These are phyloP conservation scores for Volucella bombylans DNA, from an alignment of 2,888 invertebrate genomes.

Conservation along the genomic window DNA sequence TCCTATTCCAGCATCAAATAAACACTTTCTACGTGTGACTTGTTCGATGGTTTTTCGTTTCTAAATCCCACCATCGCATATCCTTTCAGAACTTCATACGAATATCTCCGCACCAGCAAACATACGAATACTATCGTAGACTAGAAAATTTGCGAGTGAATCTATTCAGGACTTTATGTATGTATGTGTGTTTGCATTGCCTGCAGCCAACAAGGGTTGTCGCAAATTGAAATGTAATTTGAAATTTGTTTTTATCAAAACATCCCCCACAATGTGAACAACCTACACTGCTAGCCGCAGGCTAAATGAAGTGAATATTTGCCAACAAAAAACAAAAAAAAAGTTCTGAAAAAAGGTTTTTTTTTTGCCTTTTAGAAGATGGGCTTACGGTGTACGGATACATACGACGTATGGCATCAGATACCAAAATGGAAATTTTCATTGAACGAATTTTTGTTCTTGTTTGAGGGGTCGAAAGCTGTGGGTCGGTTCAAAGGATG, in stretches of 20 bases:
- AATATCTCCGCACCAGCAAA: constrained; percentile 5
- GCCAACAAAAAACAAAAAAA: constrained; percentile 20
- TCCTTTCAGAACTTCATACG: constrained; percentile 25
- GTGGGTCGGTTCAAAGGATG: neutral
- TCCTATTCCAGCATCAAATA: constrained; percentile 1
- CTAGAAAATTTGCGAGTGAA: constrained; percentile 14
- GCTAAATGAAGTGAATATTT: constrained; percentile 68
- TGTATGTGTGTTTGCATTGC: constrained; percentile 57
- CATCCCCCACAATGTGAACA: constrained; percentile 70
- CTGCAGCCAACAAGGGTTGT: constrained; percentile 68
- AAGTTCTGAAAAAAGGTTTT: neutral
- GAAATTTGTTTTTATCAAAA: constrained; percentile 76
- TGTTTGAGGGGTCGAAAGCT: constrained; percentile 13
- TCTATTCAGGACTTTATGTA: neutral
- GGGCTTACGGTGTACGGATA: too few species aligned
- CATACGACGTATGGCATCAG: constrained; percentile 32
- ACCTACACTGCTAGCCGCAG: constrained; percentile 65
- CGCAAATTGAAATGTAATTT: constrained; percentile 76
- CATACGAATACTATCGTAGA: too few species aligned
- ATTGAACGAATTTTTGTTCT: constrained; percentile 10
- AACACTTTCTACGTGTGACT: constrained; percentile 55
- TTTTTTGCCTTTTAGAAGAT: constrained; percentile 7
- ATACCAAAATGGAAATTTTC: constrained; percentile 53
- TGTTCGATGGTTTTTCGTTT: constrained; percentile 54
- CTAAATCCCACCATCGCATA: constrained; percentile 40